Evolutionary conservation across 2,797 vertebrate species (phyloP).

Genomic region (Pachyuromys duprasi): DNA sequence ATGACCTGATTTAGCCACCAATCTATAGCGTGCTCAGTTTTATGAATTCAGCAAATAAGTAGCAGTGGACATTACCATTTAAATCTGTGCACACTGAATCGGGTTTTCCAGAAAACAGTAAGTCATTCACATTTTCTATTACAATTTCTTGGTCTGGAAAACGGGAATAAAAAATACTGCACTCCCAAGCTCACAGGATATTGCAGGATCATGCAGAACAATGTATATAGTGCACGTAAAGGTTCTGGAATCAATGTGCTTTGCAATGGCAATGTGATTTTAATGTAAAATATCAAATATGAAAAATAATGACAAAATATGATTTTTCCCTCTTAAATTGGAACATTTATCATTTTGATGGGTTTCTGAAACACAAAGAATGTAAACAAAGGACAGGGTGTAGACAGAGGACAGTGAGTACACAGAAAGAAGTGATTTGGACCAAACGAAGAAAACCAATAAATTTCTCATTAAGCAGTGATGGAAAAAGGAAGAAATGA

Average conservation of each 20-base stretch:
- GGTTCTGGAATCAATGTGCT: conserved; percentile 40
- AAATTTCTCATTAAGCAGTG: neutral
- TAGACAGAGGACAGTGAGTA: neutral
- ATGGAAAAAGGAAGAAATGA: neutral
- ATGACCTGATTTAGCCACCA: conserved; percentile 38
- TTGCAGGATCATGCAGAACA: neutral
- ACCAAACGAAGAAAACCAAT: neutral
- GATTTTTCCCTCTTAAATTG: neutral
- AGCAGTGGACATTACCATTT: neutral
- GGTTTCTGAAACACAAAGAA: conserved; percentile 53
- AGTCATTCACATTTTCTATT: conserved; percentile 29
- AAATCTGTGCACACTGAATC: neutral
- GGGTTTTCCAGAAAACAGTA: conserved; percentile 28
- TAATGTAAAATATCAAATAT: conserved; percentile 43
- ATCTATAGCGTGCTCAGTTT: neutral
- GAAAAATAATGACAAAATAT: conserved; percentile 8
- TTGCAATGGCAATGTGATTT: conserved; percentile 34
- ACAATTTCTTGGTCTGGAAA: conserved; percentile 63
- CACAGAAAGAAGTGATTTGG: neutral
- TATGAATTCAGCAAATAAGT: neutral
- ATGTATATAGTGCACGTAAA: neutral
- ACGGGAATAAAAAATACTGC: neutral
- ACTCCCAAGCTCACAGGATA: neutral
- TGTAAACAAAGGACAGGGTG: neutral
- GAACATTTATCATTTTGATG: conserved; percentile 47